phyloP scores from a whole-genome alignment of 2,888 invertebrate genomes.

The Leptogaster cylindrica region DNA sequence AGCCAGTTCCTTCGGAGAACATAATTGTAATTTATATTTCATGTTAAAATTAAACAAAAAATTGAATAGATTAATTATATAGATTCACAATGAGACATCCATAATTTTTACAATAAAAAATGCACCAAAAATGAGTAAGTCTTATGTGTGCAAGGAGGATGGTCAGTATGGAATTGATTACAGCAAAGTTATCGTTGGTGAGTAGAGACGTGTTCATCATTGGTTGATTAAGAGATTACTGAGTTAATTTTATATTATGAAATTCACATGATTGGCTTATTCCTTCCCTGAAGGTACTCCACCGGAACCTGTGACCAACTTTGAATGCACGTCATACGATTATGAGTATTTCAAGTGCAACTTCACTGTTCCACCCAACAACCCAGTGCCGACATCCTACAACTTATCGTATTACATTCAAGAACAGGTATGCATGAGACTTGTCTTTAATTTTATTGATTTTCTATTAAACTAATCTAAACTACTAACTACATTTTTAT shows the following conservation, averaged over 20 bases:
- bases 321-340: slow-evolving; percentile 76
- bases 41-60: slow-evolving; percentile 2
- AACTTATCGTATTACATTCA: slow-evolving; percentile 59
- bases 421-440: slow-evolving; percentile 46
- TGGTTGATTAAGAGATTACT: neutral
- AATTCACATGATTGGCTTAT: too few species aligned
- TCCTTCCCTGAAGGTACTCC: slow-evolving; percentile 65
- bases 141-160: slow-evolving; percentile 41
- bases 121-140: slow-evolving; percentile 39
- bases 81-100: slow-evolving; percentile 44
- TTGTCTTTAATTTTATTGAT: neutral
- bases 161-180: slow-evolving; percentile 35
- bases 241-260: neutral
- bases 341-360: slow-evolving; percentile 76
- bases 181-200: slow-evolving; percentile 41
- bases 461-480: too few species aligned
- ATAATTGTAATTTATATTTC: slow-evolving; percentile 26
- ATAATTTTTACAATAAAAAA: slow-evolving; percentile 44
- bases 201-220: neutral
- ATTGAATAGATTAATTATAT: neutral
- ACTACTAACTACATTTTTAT: too few species aligned
- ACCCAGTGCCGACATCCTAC: slow-evolving; percentile 65
- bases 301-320: slow-evolving; percentile 72
- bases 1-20: slow-evolving; percentile 26
- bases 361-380: slow-evolving; percentile 71